A percentile compares a stretch with the other conserved stretches of the same genome.
These are phyloP conservation scores for Pogonocherus hispidulus DNA, from an alignment of 2,888 invertebrate genomes.

Conservation along the genomic window DNA sequence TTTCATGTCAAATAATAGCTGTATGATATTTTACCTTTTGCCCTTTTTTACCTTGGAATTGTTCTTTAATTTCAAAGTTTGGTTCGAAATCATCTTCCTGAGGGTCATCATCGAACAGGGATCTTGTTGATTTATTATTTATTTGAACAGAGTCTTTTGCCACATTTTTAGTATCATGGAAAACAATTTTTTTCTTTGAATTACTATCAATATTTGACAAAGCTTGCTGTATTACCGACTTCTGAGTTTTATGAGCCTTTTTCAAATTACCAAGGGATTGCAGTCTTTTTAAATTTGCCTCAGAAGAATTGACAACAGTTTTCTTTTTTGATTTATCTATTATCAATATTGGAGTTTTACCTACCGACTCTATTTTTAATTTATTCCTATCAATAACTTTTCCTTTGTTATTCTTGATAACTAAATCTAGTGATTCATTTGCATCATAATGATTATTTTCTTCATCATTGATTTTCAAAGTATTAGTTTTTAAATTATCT, in stretches of 20 bases:
- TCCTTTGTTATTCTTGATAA: constrained; percentile 59
- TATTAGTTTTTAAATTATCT: neutral
- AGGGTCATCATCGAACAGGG: constrained; percentile 65
- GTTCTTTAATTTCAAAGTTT: constrained; percentile 76
- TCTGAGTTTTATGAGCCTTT: constrained; percentile 76
- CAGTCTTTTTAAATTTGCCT: constrained; percentile 77
- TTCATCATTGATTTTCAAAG: constrained; percentile 10
- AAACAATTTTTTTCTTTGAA: constrained; percentile 75
- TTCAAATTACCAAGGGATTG: constrained; percentile 78
- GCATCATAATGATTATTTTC: constrained; percentile 24
- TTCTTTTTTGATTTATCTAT: constrained; percentile 48
- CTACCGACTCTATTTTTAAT: constrained; percentile 59
- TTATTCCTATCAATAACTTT: constrained; percentile 48
- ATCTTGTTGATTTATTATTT: constrained; percentile 32
- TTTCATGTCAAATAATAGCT: too few species aligned
- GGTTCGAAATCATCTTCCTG: constrained; percentile 64
- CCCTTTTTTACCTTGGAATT: constrained; percentile 77
- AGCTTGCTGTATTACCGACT: constrained; percentile 76
- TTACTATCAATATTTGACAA: constrained; percentile 72
- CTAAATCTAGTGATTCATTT: constrained; percentile 42
- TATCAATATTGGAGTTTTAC: constrained; percentile 55
- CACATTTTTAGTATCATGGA: constrained; percentile 69
- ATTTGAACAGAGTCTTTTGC: constrained; percentile 19
- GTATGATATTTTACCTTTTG: constrained; percentile 74
- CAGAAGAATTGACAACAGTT: constrained; percentile 47